Evolutionary conservation across 2,113 vertebrate genomes (phyloP).

Genomic region (Spheniscus mendiculus): DNA sequence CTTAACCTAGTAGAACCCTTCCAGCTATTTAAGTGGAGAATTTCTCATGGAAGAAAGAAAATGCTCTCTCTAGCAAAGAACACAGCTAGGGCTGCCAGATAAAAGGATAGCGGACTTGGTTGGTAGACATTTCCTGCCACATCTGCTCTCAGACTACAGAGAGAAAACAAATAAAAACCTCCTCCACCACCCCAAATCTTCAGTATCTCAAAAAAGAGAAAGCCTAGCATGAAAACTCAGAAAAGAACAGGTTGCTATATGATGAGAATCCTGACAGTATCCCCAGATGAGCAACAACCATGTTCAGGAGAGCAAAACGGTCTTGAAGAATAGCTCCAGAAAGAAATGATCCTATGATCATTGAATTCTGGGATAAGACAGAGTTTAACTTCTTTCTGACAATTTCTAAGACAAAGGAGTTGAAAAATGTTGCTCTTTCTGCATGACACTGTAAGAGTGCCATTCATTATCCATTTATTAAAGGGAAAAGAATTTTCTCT

Average conservation of each 20-base stretch:
- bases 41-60: not conserved
- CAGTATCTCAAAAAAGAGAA: not conserved
- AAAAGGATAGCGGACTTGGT: not conserved
- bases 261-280: not conserved
- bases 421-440: not conserved
- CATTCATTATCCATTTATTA: not conserved
- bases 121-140: not conserved
- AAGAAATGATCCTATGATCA: not conserved
- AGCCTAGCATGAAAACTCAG: not conserved
- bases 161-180: not conserved
- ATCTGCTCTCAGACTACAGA: not conserved
- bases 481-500: not conserved
- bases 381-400: not conserved
- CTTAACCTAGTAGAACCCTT: not conserved
- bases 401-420: not conserved
- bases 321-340: not conserved
- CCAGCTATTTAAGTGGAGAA: not conserved
- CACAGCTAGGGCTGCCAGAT: not conserved
- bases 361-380: not conserved
- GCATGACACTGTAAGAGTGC: not conserved
- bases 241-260: not conserved
- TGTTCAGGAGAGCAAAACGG: not conserved
- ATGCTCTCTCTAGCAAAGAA: not conserved
- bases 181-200: not conserved
- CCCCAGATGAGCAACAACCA: not conserved